Conservation (phyloP, 2,797 vertebrate species). For the Intellagama lesueurii region DNA sequence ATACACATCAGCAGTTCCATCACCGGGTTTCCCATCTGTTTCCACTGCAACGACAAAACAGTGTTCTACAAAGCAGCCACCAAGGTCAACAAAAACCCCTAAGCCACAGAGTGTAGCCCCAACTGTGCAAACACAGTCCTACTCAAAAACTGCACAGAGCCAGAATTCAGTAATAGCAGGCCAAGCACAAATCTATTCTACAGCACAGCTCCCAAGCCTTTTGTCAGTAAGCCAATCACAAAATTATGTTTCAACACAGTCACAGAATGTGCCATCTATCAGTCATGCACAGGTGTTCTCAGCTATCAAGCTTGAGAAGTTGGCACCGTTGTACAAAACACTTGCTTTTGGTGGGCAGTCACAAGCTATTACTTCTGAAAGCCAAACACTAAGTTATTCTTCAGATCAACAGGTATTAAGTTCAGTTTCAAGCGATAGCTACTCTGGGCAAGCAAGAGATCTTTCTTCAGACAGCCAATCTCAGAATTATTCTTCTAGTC, state of each 20-base stretch:
- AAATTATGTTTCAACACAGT: constrained; percentile 85
- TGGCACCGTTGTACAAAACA: constrained; percentile 92
- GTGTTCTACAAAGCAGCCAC: constrained; percentile 85
- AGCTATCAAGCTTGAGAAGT: constrained; percentile 87
- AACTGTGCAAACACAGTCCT: constrained; percentile 85
- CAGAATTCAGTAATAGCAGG: constrained; percentile 93
- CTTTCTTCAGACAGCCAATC: constrained; percentile 89
- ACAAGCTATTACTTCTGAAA: constrained; percentile 85
- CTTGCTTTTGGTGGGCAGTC: constrained; percentile 90
- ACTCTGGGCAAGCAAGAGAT: constrained; percentile 87
- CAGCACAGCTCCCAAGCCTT: constrained; percentile 89
- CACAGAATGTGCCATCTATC: constrained; percentile 84
- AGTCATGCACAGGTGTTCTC: constrained; percentile 89
- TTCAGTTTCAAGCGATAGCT: constrained; percentile 86
- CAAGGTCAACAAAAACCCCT: constrained; percentile 81
- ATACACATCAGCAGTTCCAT: constrained; percentile 84
- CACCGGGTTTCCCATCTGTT: constrained; percentile 84
- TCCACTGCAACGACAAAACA: constrained; percentile 86
- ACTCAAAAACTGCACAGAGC: constrained; percentile 89
- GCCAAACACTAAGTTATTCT: constrained; percentile 89
- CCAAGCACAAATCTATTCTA: constrained; percentile 90
- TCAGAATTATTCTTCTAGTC: constrained; percentile 90
- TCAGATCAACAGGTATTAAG: constrained; percentile 86
- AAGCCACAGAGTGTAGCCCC: constrained; percentile 86
- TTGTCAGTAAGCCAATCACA: constrained; percentile 91